phyloP scores from a whole-genome alignment of 2,113 vertebrate genomes.

The Cottus gobio region DNA sequence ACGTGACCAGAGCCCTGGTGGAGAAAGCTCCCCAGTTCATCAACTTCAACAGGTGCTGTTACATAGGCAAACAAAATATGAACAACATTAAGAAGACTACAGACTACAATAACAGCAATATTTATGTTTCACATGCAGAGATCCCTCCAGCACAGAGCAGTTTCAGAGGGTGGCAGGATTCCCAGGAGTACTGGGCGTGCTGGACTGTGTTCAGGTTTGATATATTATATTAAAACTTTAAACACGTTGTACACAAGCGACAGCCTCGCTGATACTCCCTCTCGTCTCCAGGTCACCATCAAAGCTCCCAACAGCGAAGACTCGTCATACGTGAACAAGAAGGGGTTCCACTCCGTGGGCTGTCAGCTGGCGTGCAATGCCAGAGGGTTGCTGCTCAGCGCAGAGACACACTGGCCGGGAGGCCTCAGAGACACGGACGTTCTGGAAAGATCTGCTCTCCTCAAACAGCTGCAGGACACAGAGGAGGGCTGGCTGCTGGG shows the following conservation, averaged over 20 bases:
- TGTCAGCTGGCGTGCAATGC: slow-evolving; percentile 94
- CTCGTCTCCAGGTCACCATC: slow-evolving; percentile 87
- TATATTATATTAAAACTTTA: neutral
- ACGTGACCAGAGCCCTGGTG: slow-evolving; percentile 93
- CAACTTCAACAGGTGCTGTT: slow-evolving; percentile 59
- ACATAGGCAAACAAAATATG: neutral
- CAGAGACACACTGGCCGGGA: slow-evolving; percentile 93
- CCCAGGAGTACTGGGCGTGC: slow-evolving; percentile 90
- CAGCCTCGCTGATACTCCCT: neutral
- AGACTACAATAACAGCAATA: neutral
- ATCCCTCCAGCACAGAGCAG: slow-evolving; percentile 84
- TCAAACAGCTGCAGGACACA: slow-evolving; percentile 80
- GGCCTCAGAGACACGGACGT: slow-evolving; percentile 86
- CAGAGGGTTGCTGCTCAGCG: slow-evolving; percentile 89
- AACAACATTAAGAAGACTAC: neutral
- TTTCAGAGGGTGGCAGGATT: slow-evolving; percentile 92
- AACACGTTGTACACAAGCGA: neutral
- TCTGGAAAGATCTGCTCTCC: slow-evolving; percentile 87
- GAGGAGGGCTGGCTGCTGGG: slow-evolving; percentile 94
- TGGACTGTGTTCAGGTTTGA: slow-evolving; percentile 87
- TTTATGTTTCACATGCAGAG: slow-evolving; percentile 70
- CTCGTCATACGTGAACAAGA: slow-evolving; percentile 92
- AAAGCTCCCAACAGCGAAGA: slow-evolving; percentile 97
- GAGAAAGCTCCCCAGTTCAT: slow-evolving; percentile 93
- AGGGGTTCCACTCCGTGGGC: slow-evolving; percentile 95